phyloP scores from a whole-genome alignment of 2,888 invertebrate genomes.

The Lasiommata megera region DNA sequence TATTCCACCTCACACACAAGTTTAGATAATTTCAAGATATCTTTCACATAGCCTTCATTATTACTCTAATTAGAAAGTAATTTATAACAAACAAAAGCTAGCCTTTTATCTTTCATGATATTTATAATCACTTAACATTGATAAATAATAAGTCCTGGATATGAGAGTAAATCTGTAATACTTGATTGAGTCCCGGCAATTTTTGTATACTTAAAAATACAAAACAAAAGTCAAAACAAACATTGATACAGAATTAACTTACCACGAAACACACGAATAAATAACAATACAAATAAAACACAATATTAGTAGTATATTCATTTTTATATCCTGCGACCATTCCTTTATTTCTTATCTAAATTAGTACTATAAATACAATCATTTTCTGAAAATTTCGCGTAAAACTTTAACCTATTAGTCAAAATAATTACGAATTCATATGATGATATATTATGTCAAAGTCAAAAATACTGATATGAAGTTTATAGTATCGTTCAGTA shows the following conservation, averaged over 20 bases:
- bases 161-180: neutral
- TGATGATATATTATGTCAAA: neutral
- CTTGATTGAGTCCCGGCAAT: neutral
- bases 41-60: neutral
- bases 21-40: neutral
- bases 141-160: neutral
- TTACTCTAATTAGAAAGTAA: neutral
- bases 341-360: constrained; percentile 18
- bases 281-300: constrained; percentile 62
- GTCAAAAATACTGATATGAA: constrained; percentile 7
- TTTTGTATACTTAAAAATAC: neutral
- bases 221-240: constrained; percentile 17
- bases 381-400: constrained; percentile 9
- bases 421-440: neutral
- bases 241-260: constrained; percentile 36
- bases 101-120: neutral
- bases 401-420: constrained; percentile 9
- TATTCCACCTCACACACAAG: too few relatives aligned
- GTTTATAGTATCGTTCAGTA: neutral
- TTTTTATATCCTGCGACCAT: constrained; percentile 49
- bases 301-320: constrained; percentile 64
- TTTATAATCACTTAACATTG: neutral
- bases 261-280: constrained; percentile 84
- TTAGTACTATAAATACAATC: constrained; percentile 17
- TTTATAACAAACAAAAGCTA: neutral